phyloP scores from a whole-genome alignment of 2,113 vertebrate genomes.

The Crocuta crocuta region DNA sequence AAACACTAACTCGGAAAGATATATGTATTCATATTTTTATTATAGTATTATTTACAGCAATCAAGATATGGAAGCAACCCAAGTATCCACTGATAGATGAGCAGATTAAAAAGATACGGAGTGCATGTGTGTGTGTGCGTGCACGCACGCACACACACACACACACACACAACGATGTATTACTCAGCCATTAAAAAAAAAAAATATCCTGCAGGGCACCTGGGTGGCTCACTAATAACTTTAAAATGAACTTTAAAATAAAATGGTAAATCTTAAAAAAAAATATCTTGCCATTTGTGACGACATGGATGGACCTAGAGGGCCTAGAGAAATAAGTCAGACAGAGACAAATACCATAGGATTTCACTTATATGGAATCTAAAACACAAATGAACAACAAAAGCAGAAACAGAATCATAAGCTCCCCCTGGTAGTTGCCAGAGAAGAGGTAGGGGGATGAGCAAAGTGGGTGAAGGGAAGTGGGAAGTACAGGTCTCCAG shows the following conservation, averaged over 20 bases:
- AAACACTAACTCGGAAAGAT: background rate
- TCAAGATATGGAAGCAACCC: background rate
- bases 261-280: background rate
- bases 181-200: background rate
- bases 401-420: no score
- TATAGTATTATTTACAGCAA: background rate
- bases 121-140: no score
- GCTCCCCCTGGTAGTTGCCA: no score
- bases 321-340: background rate
- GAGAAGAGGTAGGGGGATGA: no score
- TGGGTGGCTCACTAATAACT: no score
- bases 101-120: background rate
- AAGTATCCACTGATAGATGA: background rate
- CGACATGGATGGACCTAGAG: background rate
- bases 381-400: no score
- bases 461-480: no score
- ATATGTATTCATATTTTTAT: background rate
- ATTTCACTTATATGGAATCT: background rate
- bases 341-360: background rate
- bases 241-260: no score
- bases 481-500: no score
- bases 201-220: background rate
- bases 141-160: no score
- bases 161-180: no score
- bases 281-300: background rate